Conservation (phyloP, 2,113 vertebrate genomes). For the Cyanoramphus novaezelandiae region DNA sequence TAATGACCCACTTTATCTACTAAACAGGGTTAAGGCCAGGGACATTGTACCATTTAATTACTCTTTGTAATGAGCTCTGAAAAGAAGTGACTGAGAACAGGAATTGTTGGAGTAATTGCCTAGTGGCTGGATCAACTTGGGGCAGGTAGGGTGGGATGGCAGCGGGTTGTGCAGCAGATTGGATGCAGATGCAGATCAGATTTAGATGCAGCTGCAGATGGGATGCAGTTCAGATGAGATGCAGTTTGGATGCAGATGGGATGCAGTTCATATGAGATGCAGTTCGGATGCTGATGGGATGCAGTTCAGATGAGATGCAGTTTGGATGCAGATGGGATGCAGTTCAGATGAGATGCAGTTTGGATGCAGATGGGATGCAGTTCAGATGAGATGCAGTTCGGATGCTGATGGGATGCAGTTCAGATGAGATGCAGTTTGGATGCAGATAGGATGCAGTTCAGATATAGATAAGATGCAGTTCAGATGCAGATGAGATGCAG, state of each 20-base stretch:
- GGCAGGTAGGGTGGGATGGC: neutral
- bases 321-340: neutral
- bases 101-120: neutral
- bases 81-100: neutral
- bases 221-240: too few species aligned
- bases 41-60: slow-evolving; percentile 11
- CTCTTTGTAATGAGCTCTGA: slow-evolving; percentile 46
- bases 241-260: too few species aligned
- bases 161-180: neutral
- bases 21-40: slow-evolving; percentile 24
- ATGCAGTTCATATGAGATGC: too few species aligned
- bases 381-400: too few species aligned
- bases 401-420: too few species aligned
- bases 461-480: neutral
- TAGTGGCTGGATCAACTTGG: neutral
- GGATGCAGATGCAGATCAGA: neutral
- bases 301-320: neutral
- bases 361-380: neutral
- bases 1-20: slow-evolving; percentile 50
- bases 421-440: too few species aligned
- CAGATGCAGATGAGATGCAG: neutral
- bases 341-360: neutral
- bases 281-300: neutral
- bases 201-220: neutral
- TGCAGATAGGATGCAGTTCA: neutral